Conservation (phyloP, 2,888 invertebrate genomes). For the Prenolepis imparis region DNA sequence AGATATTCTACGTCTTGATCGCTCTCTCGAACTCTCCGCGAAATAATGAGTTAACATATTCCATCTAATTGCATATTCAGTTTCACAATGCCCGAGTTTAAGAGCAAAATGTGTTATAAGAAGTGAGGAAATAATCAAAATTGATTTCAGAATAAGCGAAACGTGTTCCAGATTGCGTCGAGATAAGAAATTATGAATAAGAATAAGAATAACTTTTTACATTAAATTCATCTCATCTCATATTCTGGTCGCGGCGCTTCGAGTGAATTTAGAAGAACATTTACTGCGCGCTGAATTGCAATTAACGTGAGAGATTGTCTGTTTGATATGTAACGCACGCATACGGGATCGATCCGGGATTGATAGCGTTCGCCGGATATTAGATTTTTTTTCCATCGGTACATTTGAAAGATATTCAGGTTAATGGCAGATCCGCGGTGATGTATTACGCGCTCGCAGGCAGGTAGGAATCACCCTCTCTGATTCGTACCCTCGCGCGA, state of each 20-base stretch:
- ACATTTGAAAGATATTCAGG: conserved; percentile 61
- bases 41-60: conserved; percentile 44
- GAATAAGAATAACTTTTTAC: not conserved
- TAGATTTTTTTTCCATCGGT: conserved; percentile 28
- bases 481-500: conserved; percentile 38
- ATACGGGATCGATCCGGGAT: conserved; percentile 9
- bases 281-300: conserved; percentile 2
- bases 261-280: conserved; percentile 29
- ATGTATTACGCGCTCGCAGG: conserved; percentile 36
- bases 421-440: conserved; percentile 63
- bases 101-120: not conserved
- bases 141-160: not conserved
- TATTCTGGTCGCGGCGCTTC: not conserved
- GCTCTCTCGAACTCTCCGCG: conserved; percentile 16
- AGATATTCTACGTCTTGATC: conserved; percentile 48
- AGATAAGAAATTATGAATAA: not conserved
- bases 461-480: conserved; percentile 37
- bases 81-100: conserved; percentile 8
- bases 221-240: conserved; percentile 22
- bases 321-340: conserved; percentile 13
- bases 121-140: conserved; percentile 19
- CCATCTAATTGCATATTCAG: conserved; percentile 26
- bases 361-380: conserved; percentile 27
- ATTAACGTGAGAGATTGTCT: conserved; percentile 18
- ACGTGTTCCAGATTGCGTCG: not conserved